Evolutionary conservation across 2,888 invertebrate species (phyloP), one percentile per base, ranked within the genome.

Genomic region (Mantis religiosa): DNA sequence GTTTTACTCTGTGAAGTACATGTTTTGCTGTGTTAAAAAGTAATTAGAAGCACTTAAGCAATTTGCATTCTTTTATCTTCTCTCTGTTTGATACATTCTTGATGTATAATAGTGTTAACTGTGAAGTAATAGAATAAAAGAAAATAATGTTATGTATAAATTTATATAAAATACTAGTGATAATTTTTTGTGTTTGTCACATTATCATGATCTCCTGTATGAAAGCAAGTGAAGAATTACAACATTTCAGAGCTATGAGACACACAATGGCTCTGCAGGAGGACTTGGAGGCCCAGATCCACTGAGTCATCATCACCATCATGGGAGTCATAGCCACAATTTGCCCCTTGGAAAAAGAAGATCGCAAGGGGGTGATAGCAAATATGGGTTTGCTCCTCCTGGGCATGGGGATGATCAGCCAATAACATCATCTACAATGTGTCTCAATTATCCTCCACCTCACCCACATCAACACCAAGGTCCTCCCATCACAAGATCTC

Each of bases 351-450:
- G 92, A 83, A 93, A 93, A 90, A 91, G 93, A 89, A 91, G 92
- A 89, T 92, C 93, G 2, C 93, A 93, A 88, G 94, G 94, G 30
- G 94, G 94, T 87, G 95, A 95, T 93, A 95, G 94, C 92, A 95
- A 96, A 92, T 96, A 96, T 92, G 95, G 95, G 83, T 95, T 95
- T 92, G 94, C 95, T 47, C 90, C 93, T 28, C 91, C 91, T 28
- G 90, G 85, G 3, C 86, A 82, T 84, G 81, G 84, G n/a, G 89
- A 89, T 15, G 90, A 89, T 7, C 82, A 87, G 27, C 89, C 89
- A 87, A 54, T 89, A 87, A 87, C 90, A 88, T 90, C 90, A 3
- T 89, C 90, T n/a, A 88, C 89, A 25, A 87, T 90, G 85, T 88
- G 89, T 82, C 88, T 89, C 28, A 90, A 90, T 86, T 90, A 91